Base-by-base conservation (phyloP, 2,888 invertebrate genomes). In the Oligia fasciuncula region DNA sequence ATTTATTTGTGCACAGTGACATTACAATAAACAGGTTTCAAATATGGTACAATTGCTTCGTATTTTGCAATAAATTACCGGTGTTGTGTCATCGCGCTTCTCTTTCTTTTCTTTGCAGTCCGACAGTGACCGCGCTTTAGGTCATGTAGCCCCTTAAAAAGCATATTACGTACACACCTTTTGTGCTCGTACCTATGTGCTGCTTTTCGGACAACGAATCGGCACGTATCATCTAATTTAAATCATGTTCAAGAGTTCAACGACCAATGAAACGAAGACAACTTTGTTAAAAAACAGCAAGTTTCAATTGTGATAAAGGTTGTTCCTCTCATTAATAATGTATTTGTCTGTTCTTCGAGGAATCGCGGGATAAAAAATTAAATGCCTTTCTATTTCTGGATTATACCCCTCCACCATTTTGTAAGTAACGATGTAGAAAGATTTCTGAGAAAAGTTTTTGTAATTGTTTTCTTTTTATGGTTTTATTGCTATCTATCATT, bases 261-360 rank as follows among this genome's bases (percentile, higher is more conserved):
- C n/a, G 80, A 43, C 85, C 86, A 60, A 79, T 86, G 74, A 88
- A 87, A 85, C 66, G 80, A 67, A 87, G 68, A 80, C 84, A 85
- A 78, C 35, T 79, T 79, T 76, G 82, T 76, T 73, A 71, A 74
- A 84, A 87, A 87, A 87, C 86, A 78, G 76, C 84, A 82, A 82
- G 71, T 85, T 60, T 79, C 79, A 71, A 81, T 80, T 86, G 79
- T 83, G 78, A 79, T 80, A 86, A 76, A 84, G 83, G 79, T 85
- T 76, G 80, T 85, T 83, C 72, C 69, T 83, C 83, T 87, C 81
- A 87, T 87, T 85, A 87, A 81, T 85, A 85, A 84, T 85, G 83
- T 83, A 86, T 83, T 80, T 69, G 76, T 76, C 79, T 79, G 77
- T 76, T 85, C 72, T 83, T 81, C 81, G 73, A 54, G 62, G 77